These are phyloP conservation scores for Tetramorium simillimum DNA, from an alignment of 1,140 invertebrate species.

Conservation along the genomic window DNA sequence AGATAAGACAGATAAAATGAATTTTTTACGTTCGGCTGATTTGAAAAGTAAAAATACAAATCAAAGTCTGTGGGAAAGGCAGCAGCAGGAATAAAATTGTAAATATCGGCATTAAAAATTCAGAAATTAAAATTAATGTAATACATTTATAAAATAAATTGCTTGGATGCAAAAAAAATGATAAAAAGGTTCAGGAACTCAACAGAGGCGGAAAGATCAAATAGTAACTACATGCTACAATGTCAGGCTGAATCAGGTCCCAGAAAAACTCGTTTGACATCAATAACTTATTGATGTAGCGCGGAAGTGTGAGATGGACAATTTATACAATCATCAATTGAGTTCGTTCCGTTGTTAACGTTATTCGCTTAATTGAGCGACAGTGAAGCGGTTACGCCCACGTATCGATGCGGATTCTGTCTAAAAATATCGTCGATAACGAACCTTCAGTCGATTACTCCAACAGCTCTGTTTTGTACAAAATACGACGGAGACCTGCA, in stretches of 20 bases:
- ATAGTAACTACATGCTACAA: background rate
- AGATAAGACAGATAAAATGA: background rate
- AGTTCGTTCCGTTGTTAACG: slow-evolving; percentile 61
- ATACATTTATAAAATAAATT: background rate
- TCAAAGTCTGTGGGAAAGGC: background rate
- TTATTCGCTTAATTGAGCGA: slow-evolving; percentile 73
- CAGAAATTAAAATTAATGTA: background rate
- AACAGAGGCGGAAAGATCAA: background rate
- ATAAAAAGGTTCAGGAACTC: background rate
- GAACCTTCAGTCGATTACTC: slow-evolving; percentile 29
- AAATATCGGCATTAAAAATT: background rate
- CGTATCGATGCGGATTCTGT: slow-evolving; percentile 58
- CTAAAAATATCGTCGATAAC: slow-evolving; percentile 74
- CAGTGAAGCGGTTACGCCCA: slow-evolving; percentile 67
- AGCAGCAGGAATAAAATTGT: background rate
- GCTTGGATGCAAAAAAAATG: background rate
- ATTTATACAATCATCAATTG: slow-evolving; percentile 23
- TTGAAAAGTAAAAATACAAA: background rate
- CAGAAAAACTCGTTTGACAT: background rate
- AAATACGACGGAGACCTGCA: background rate
- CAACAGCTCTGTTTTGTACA: background rate
- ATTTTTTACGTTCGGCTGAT: background rate
- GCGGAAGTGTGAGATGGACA: background rate
- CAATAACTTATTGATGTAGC: slow-evolving; percentile 9
- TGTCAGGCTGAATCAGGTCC: background rate